Base-by-base conservation (phyloP, 2,888 invertebrate species). In the Sinotaia quadrata region DNA sequence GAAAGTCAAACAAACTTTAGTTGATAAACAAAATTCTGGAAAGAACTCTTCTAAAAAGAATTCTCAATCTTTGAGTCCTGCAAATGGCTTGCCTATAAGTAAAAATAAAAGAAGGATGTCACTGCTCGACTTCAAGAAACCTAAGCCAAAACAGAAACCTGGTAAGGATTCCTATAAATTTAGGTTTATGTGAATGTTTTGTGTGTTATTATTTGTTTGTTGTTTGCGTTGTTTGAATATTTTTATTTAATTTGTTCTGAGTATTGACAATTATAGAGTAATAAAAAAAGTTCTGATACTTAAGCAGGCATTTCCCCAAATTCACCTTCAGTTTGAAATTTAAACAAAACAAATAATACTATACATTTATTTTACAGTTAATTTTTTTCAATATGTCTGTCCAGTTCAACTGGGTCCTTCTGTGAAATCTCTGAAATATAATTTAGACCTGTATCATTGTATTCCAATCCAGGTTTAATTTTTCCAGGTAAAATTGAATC, bases 41-140 rank as follows among this genome's bases (percentile, higher is more conserved):
- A 73, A 71, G 34, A 56, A 27, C 37, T 44, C 44, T 15, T 37
- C 56, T 21, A 65, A 56, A 41, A 65, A 56, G 56, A 31, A 12
- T 15, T 56, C 44, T 12, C 44, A 31, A n/a, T n/a, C n/a, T n/a
- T n/a, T n/a, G 15, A 34, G 21, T 18, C 18, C 52, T 34, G 27
- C 41, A 31, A 2, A 24, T 41, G 54, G 56, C 1, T 2, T 18
- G 18, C 15, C 18, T 54, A n/a, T 41, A 3, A 41, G 31, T 21
- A 63, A 52, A 21, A 27, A 8, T 4, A 66, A 36, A 33, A 62
- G 60, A 37, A 62, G 58, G n/a, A 58, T 71, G 51, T 68, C 62
- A 15, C 62, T 73, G 8, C 49, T 73, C 52, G 73, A 71, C 29
- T 71, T 68, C 33, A 73, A 73, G 60, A 70, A 73, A 57, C 44